Conservation (phyloP, 2,888 invertebrate genomes). For the Microplitis deprimator region DNA sequence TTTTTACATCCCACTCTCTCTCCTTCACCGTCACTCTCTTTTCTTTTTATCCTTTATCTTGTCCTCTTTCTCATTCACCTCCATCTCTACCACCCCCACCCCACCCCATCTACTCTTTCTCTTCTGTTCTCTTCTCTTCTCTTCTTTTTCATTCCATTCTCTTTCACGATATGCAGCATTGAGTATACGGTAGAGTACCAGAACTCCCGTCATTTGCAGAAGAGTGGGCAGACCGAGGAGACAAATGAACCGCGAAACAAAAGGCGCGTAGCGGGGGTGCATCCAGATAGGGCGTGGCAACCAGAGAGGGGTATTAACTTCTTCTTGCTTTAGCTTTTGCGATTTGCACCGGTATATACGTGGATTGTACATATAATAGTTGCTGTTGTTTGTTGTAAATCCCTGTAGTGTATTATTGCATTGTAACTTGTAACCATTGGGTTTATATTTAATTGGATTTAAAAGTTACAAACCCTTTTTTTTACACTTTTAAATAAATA, state of each 20-base stretch:
- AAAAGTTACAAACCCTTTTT: slow-evolving; percentile 54
- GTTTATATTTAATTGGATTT: slow-evolving; percentile 68
- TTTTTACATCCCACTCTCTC: no score
- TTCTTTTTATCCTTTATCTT: slow-evolving; percentile 17
- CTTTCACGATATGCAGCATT: not conserved
- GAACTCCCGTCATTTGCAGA: slow-evolving; percentile 12
- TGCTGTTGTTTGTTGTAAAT: slow-evolving; percentile 53
- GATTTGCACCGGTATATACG: slow-evolving; percentile 11
- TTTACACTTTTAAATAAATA: not conserved
- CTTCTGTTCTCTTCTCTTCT: slow-evolving; percentile 19
- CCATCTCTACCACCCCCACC: not conserved
- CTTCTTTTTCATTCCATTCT: slow-evolving; percentile 22
- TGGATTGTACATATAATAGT: slow-evolving; percentile 54
- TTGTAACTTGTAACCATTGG: slow-evolving; percentile 60
- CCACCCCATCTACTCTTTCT: slow-evolving; percentile 13
- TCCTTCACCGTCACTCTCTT: not conserved
- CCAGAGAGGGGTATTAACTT: slow-evolving; percentile 61
- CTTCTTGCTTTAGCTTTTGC: slow-evolving; percentile 51
- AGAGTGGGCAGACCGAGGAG: slow-evolving; percentile 51
- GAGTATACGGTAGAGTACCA: not conserved
- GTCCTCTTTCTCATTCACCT: not conserved
- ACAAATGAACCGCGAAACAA: slow-evolving; percentile 71
- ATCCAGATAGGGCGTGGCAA: slow-evolving; percentile 64
- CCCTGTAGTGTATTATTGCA: slow-evolving; percentile 26
- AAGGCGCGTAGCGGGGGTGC: slow-evolving; percentile 58